Base-by-base conservation (phyloP, 2,113 vertebrate genomes). In the Rhombomys opimus region DNA sequence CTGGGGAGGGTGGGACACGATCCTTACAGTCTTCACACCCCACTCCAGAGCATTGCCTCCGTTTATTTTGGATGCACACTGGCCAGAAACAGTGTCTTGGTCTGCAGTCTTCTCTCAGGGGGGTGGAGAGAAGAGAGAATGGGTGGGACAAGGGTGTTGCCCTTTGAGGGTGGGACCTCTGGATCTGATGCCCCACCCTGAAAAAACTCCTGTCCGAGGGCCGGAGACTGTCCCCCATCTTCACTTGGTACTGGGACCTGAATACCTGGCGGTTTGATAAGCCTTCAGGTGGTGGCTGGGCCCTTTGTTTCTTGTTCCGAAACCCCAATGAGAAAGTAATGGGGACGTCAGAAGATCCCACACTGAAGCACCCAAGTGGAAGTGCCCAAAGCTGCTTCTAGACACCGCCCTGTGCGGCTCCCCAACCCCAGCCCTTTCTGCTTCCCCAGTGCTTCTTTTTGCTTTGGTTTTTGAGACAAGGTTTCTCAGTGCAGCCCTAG, bases 171-270 rank as follows among this genome's bases (percentile, higher is more conserved):
- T 30, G 6, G 14, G 72, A 32, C 9, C 72, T 4, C 41, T 46
- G 2, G 0, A 0, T 14, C 4, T 4, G 7, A 46, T 70, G 30
- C 14, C 61, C 15, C 12, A 46, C 15, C 13, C 54, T 0, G 35
- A 77, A 73, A 59, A 87, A 59, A 84, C n/a, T 17, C 15, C 32
- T 25, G 32, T 54, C 63, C 25, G 67, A n/a, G 32, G 46, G 11
- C 46, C 22, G 46, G 67, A 41, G n/a, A 15, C 1, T 2, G 38
- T 5, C 13, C 15, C 17, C 1, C 13, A 0, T 10, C 78, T 54
- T 82, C 73, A 5, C 35, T 30, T 63, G 50, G 38, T 22, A 2
- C 15, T 20, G 46, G 22, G 67, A 12, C 5, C 46, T 61, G 70
- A n/a, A 32, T 10, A 30, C 15, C 30, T 70, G 85, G 41, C 72